Percentiles rank a stretch among this genome's conserved stretches.
phyloP scores from a whole-genome alignment of 64 coral and sea anemone genomes.

The Pocillopora verrucosa region DNA sequence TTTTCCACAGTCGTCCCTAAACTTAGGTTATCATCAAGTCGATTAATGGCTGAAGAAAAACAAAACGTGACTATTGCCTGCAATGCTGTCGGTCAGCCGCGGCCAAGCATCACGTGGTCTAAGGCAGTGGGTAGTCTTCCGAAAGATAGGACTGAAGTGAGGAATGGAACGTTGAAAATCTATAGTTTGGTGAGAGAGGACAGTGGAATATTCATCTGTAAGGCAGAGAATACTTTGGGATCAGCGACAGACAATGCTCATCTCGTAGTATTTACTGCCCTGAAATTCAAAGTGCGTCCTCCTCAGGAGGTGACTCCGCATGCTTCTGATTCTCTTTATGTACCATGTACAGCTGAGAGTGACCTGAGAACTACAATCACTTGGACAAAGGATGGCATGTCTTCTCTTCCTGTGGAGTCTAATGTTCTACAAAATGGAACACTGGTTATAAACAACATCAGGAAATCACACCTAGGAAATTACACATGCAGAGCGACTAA shows the following conservation, averaged over 20 bases:
- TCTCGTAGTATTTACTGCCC: neutral
- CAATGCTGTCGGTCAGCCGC: constrained; percentile 9
- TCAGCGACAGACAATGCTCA: constrained; percentile 18
- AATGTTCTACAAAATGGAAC: too few species aligned
- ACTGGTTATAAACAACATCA: too few species aligned
- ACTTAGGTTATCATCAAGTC: neutral
- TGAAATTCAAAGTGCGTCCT: neutral
- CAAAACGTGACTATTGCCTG: neutral
- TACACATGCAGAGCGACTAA: too few species aligned
- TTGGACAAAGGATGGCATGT: neutral
- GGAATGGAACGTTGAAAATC: neutral
- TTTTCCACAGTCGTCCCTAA: constrained; percentile 4
- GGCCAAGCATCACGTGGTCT: constrained; percentile 6
- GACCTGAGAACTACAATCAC: neutral
- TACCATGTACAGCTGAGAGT: neutral
- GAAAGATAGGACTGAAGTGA: neutral
- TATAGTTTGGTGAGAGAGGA: neutral
- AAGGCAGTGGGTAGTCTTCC: neutral
- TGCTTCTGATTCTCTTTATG: too few species aligned
- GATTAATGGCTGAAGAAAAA: neutral
- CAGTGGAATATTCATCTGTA: neutral
- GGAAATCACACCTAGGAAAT: too few species aligned
- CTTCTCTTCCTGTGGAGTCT: neutral
- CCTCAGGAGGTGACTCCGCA: neutral
- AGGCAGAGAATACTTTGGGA: neutral